Evolutionary conservation across 2,113 vertebrate genomes (phyloP), one percentile per base, ranked within the genome.

Genomic region (Coracopsis vasa): DNA sequence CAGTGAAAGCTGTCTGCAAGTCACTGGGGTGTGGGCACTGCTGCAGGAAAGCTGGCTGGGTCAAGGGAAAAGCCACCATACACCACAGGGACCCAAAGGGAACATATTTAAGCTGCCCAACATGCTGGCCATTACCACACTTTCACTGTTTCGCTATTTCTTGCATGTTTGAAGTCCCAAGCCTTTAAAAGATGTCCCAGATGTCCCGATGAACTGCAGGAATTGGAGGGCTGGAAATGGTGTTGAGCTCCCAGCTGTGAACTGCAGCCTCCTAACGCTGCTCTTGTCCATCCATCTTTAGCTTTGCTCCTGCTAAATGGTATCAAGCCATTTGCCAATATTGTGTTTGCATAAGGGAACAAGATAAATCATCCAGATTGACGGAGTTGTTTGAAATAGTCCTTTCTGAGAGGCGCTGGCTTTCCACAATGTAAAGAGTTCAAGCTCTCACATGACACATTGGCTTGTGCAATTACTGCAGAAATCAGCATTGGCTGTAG

Each of bases 401-500:
- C 54, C 71, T 94, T 87, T 9, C 78, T 28, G 31, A 85, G 90
- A 85, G 89, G 39, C 18, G 1, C 45, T 53, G 88, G 25, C 86
- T 87, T 11, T 41, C 58, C 51, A 29, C 61, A 21, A 71, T 7
- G 73, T 74, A 60, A 89, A 84, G 73, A 60, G 56, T 51, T 91
- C n/a, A 74, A 94, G 78, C 78, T 72, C 78, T 92, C 96, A 85
- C 92, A 58, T 88, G 95, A 87, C 31, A 18, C 3, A 3, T 9
- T 7, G 47, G 67, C 62, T 35, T 80, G 79, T 54, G 94, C 81
- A 66, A 42, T 62, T 8, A 2, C 58, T 65, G 92, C 85, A 67
- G 71, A n/a, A 45, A 80, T 42, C 92, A 48, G 86, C 11, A 1
- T 6, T 45, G 72, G 88, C 39, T 47, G 50, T 1, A 18, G 66